A percentile compares a stretch with the other conserved stretches of the same genome.
Conservation (phyloP, 2,797 vertebrate species). For the Ptychobarbus kaznakovi region DNA sequence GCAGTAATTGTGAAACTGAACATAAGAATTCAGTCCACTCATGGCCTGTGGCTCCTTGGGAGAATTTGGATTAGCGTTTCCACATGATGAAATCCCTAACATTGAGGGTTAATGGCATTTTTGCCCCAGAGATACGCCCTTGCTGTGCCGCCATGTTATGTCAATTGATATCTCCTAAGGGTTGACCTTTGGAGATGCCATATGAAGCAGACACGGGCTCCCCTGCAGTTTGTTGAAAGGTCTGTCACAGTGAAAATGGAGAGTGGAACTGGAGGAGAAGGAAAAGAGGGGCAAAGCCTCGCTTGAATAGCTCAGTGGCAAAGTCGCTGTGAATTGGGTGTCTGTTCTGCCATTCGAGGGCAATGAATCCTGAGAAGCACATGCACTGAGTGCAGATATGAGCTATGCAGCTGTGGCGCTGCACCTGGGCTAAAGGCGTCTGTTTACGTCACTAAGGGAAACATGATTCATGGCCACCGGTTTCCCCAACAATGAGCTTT, state of each 20-base stretch:
- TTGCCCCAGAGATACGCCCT: conserved; percentile 1
- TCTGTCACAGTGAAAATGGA: conserved; percentile 41
- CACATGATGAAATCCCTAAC: conserved; percentile 8
- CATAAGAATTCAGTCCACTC: conserved; percentile 31
- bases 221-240: conserved; percentile 42
- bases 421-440: conserved; percentile 57
- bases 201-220: conserved; percentile 32
- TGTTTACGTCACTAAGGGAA: conserved; percentile 59
- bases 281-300: conserved; percentile 22
- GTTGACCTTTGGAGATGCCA: conserved; percentile 54
- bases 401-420: conserved; percentile 44
- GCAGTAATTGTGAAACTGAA: conserved; percentile 15
- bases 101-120: conserved; percentile 12
- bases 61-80: background rate
- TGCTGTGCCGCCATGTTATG: conserved; percentile 23
- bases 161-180: conserved; percentile 41
- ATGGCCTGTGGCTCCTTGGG: background rate
- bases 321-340: conserved; percentile 27
- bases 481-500: conserved; percentile 60
- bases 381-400: conserved; percentile 54
- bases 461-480: conserved; percentile 51
- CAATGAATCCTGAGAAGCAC: conserved; percentile 4
- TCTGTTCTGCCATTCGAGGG: conserved; percentile 33
- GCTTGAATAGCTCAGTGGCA: conserved; percentile 29
- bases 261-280: conserved; percentile 35